Evolutionary conservation across 2,888 invertebrate species (phyloP).

Genomic region (Teinopalpus imperialis): DNA sequence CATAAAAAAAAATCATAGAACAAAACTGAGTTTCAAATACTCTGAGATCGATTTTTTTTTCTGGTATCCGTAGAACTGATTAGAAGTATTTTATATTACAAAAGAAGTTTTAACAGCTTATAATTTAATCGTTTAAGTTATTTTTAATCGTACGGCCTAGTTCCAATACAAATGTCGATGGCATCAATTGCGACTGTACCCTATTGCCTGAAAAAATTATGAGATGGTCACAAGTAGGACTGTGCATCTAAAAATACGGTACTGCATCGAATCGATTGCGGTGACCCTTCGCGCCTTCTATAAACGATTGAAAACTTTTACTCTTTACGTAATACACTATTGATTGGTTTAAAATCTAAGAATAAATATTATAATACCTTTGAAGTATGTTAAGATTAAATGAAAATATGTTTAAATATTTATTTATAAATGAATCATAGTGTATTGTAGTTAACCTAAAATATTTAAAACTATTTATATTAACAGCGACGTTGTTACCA

Average conservation of each 20-base stretch:
- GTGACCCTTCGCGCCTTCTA: constrained; percentile 42
- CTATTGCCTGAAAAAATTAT: constrained; percentile 62
- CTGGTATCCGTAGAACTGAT: no score
- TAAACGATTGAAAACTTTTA: constrained; percentile 38
- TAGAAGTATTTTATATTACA: no score
- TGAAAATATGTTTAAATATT: no score
- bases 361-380: no score
- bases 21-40: no score
- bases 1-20: no score
- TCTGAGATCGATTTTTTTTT: no score
- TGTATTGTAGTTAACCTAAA: not conserved
- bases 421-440: no score
- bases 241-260: constrained; percentile 77
- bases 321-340: not conserved
- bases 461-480: constrained; percentile 12
- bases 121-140: not conserved
- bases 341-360: not conserved
- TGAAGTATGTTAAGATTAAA: no score
- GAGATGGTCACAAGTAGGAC: constrained; percentile 40
- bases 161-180: constrained; percentile 37
- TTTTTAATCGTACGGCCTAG: constrained; percentile 32
- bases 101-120: no score
- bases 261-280: constrained; percentile 56
- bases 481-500: not conserved
- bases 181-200: constrained; percentile 47